Percentiles rank a stretch among this genome's conserved stretches.
phyloP scores from a whole-genome alignment of 1,140 invertebrate species.

The Pectinophora gossypiella region DNA sequence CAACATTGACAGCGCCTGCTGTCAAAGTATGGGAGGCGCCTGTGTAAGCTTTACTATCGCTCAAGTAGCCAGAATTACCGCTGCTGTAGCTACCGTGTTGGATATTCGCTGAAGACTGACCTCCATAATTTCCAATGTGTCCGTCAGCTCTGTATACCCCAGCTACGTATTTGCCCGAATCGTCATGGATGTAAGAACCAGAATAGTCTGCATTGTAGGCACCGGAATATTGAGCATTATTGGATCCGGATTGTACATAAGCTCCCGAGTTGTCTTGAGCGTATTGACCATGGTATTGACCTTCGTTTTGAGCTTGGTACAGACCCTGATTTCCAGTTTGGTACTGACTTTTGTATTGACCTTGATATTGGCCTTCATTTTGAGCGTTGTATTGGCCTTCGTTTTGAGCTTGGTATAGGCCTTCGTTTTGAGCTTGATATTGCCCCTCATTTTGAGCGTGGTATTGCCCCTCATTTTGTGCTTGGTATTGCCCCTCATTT shows the following conservation, averaged over 20 bases:
- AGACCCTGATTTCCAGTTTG: conserved; percentile 23
- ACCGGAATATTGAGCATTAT: conserved; percentile 34
- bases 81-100: conserved; percentile 31
- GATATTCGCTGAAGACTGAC: conserved; percentile 1
- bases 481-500: too few relatives aligned
- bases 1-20: conserved; percentile 69
- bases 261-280: conserved; percentile 45
- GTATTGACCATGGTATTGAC: conserved; percentile 26
- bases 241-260: conserved; percentile 39
- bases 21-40: conserved; percentile 59
- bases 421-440: too few relatives aligned
- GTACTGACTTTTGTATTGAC: background rate
- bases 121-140: conserved; percentile 18
- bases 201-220: conserved; percentile 34
- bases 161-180: conserved; percentile 36
- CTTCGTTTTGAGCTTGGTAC: conserved; percentile 27
- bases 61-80: conserved; percentile 41
- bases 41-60: conserved; percentile 40
- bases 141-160: conserved; percentile 31
- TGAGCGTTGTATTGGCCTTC: conserved; percentile 17
- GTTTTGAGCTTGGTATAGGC: too few relatives aligned
- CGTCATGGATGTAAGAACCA: conserved; percentile 42
- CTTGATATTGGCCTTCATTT: conserved; percentile 37
- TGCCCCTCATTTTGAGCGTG: too few relatives aligned
- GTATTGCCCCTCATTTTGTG: conserved; percentile 12